Conservation (phyloP, 2,797 vertebrate species). For the Botia kubotai region DNA sequence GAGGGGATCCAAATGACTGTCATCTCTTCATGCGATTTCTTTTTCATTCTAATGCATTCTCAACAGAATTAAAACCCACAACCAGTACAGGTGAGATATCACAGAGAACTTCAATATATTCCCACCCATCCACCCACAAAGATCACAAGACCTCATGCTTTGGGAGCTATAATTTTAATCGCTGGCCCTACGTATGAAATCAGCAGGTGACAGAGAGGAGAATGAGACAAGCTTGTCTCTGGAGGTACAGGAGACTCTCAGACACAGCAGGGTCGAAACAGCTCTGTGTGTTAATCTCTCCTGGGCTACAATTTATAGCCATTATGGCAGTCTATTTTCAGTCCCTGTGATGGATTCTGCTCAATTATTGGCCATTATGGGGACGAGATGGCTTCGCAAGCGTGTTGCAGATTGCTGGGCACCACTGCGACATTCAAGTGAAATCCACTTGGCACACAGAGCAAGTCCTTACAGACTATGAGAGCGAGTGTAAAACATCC, state of each 20-base stretch:
- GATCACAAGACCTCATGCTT: constrained; percentile 18
- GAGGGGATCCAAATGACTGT: constrained; percentile 25
- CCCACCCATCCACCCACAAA: constrained; percentile 37
- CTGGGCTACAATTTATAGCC: constrained; percentile 84
- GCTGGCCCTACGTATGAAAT: constrained; percentile 71
- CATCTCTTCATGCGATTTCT: constrained; percentile 12
- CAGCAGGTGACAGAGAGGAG: constrained; percentile 75
- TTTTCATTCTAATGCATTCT: constrained; percentile 1
- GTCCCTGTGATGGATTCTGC: constrained; percentile 89
- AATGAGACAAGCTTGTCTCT: constrained; percentile 64
- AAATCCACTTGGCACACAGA: constrained; percentile 72
- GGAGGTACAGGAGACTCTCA: constrained; percentile 72
- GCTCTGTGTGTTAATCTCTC: constrained; percentile 73
- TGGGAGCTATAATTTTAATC: constrained; percentile 71
- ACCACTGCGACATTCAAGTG: constrained; percentile 75
- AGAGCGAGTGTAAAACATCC: constrained; percentile 40
- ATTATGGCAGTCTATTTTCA: constrained; percentile 82
- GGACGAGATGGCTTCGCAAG: constrained; percentile 83
- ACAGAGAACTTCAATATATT: constrained; percentile 22
- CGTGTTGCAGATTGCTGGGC: constrained; percentile 78
- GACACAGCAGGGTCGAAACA: constrained; percentile 70
- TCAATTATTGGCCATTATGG: constrained; percentile 96
- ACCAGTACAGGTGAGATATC: constrained; percentile 30
- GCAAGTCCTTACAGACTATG: constrained; percentile 55
- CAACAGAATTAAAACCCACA: neutral